These are phyloP conservation scores for Palaemon carinicauda DNA, from an alignment of 1,140 invertebrate genomes.

Conservation along the genomic window DNA sequence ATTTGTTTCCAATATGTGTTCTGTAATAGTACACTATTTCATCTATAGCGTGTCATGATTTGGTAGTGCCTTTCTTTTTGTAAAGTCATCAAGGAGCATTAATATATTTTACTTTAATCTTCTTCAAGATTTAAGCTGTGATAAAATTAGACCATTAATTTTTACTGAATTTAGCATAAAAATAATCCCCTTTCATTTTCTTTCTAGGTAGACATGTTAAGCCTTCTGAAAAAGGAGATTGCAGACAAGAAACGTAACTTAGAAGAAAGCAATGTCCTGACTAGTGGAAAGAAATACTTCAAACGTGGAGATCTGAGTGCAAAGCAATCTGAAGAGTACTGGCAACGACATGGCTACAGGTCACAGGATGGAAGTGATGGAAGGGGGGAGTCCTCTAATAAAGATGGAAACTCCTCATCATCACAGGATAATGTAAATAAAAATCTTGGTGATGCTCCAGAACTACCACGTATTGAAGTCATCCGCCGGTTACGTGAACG, in stretches of 20 bases:
- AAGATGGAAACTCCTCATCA: neutral
- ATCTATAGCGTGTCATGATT: too few species aligned
- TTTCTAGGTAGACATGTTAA: conserved; percentile 68
- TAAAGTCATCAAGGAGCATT: too few species aligned
- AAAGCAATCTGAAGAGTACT: conserved; percentile 82
- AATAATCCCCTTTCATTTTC: neutral
- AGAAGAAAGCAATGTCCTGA: conserved; percentile 80
- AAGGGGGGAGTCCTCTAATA: conserved; percentile 40
- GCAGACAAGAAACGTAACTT: conserved; percentile 85
- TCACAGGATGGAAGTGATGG: conserved; percentile 61
- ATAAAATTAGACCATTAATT: too few species aligned
- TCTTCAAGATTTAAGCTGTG: too few species aligned
- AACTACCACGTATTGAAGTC: conserved; percentile 83
- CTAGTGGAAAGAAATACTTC: conserved; percentile 88
- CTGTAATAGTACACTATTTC: too few species aligned
- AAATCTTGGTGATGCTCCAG: conserved; percentile 70
- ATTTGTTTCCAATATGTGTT: too few species aligned
- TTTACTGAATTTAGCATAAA: too few species aligned
- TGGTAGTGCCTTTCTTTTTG: too few species aligned
- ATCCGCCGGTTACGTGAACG: conserved; percentile 88
- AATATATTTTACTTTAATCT: too few species aligned
- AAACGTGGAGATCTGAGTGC: conserved; percentile 84
- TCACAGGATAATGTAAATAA: conserved; percentile 62
- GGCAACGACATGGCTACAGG: conserved; percentile 73
- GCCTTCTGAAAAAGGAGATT: conserved; percentile 91